phyloP scores from a whole-genome alignment of 1,140 invertebrate genomes.

The Ceratosolen solmsi region DNA sequence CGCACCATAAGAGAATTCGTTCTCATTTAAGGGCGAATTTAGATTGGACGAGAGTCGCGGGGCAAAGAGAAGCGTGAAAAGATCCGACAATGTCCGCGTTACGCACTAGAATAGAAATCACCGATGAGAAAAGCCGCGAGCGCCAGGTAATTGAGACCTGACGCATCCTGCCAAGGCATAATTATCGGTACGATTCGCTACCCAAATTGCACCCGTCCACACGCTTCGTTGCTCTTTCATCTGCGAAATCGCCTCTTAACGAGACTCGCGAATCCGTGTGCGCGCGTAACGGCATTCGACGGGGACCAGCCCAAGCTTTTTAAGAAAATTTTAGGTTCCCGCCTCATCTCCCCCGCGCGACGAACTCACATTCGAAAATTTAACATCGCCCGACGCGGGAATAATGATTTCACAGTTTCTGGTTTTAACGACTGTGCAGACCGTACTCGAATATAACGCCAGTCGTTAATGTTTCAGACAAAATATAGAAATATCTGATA shows the following conservation, averaged over 20 bases:
- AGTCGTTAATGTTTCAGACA: not conserved
- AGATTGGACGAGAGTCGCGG: not conserved
- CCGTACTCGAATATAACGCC: not conserved
- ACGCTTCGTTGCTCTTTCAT: not conserved
- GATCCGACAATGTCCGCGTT: conserved; percentile 44
- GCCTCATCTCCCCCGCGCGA: too few species aligned
- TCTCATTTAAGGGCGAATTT: conserved; percentile 40
- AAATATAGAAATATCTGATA: conserved; percentile 4
- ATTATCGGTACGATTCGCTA: conserved; percentile 31
- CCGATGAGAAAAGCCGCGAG: conserved; percentile 34
- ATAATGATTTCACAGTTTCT: conserved; percentile 16
- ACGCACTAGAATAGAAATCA: conserved; percentile 42
- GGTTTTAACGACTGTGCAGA: not conserved
- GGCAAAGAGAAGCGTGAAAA: conserved; percentile 10
- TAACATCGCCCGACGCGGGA: not conserved
- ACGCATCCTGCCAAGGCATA: conserved; percentile 41
- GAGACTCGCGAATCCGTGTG: conserved; percentile 3
- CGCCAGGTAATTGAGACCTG: conserved; percentile 42
- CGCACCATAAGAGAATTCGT: conserved; percentile 32
- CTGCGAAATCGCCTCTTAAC: not conserved
- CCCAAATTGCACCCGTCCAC: conserved; percentile 30
- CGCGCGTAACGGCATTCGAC: too few species aligned
- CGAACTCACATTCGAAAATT: not conserved
- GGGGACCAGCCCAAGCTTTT: too few species aligned
- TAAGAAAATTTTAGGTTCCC: too few species aligned